Conservation (phyloP, 1,140 invertebrate genomes). For the Caenorhabditis brenneri region DNA sequence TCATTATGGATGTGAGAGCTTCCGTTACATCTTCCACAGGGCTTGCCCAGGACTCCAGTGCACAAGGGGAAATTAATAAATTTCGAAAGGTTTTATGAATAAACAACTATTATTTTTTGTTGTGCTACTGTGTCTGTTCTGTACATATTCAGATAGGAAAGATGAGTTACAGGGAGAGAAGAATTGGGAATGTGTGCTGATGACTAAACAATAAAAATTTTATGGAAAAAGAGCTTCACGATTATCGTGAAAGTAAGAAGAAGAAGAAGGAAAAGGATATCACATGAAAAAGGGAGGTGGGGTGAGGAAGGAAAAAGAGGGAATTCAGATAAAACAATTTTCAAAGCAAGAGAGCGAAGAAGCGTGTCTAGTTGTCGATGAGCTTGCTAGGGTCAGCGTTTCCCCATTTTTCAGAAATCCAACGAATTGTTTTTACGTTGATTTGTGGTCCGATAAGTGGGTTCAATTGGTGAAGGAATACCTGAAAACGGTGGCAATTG, state of each 20-base stretch:
- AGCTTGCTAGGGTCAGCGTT: constrained; percentile 49
- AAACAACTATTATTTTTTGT: not conserved
- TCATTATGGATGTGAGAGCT: constrained; percentile 44
- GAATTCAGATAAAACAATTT: constrained; percentile 22
- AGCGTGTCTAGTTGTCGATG: not conserved
- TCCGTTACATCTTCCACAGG: constrained; percentile 21
- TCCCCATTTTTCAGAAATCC: constrained; percentile 68
- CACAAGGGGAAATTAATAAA: not conserved
- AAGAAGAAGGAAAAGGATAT: not conserved
- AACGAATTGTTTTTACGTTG: constrained; percentile 69
- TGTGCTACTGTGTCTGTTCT: not conserved
- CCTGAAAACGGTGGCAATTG: no score
- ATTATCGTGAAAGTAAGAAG: not conserved
- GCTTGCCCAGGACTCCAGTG: constrained; percentile 30
- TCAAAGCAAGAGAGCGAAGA: not conserved
- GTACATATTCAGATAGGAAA: constrained; percentile 7
- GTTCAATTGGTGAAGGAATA: constrained; percentile 70
- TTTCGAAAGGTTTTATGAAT: not conserved
- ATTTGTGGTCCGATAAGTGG: constrained; percentile 70
- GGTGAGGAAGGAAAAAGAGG: no score
- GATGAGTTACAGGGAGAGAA: not conserved
- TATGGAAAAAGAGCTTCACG: constrained; percentile 7
- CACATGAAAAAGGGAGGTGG: not conserved
- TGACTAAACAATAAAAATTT: constrained; percentile 16
- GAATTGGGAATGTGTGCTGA: not conserved